Base-by-base conservation (phyloP, 2,113 vertebrate genomes). In the Pachyramphus minor region DNA sequence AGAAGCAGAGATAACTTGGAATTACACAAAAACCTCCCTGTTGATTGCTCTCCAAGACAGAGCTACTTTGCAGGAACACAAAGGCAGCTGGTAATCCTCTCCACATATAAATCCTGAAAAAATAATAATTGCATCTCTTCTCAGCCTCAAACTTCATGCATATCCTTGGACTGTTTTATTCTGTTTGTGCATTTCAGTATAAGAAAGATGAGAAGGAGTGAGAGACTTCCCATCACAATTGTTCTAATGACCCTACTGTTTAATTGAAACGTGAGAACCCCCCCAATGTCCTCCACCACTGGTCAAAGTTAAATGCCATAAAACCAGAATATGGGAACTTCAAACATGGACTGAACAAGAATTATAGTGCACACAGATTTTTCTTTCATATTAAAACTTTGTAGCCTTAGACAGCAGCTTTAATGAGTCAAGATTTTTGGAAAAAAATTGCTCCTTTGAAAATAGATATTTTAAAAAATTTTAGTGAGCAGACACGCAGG, bases 31-130 rank as follows among this genome's bases (percentile, higher is more conserved):
- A 60, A 1, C 44, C 55, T 84, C 49, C 20, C 41, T 41, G 50
- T 4, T 17, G 2, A 50, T 33, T n/a, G 28, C 47, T 90, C 60
- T 91, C 56, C 64, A 66, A 63, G 74, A 47, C 39, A 82, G 58
- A 85, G 72, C 30, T 44, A 19, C 91, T 87, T 60, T 63, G 56
- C 53, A 91, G 74, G 45, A 74, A 28, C 44, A 76, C 89, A 95
- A 86, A 89, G 79, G 69, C 84, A 91, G 53, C 72, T 68, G 53
- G 25, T 47, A 95, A 95, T 92, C 84, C 81, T 68, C 81, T 82
- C 68, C 53, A 58, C 25, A 31, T 5, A 49, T 1, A 92, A 90
- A 94, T 44, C 73, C 88, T 83, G 42, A 55, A 63, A 87, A 94
- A 73, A n/a, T 24, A 88, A 17, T 22, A 84, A 90, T 47, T 67